These are phyloP conservation scores for Panurus biarmicus DNA, from an alignment of 2,113 vertebrate species.

Conservation along the genomic window DNA sequence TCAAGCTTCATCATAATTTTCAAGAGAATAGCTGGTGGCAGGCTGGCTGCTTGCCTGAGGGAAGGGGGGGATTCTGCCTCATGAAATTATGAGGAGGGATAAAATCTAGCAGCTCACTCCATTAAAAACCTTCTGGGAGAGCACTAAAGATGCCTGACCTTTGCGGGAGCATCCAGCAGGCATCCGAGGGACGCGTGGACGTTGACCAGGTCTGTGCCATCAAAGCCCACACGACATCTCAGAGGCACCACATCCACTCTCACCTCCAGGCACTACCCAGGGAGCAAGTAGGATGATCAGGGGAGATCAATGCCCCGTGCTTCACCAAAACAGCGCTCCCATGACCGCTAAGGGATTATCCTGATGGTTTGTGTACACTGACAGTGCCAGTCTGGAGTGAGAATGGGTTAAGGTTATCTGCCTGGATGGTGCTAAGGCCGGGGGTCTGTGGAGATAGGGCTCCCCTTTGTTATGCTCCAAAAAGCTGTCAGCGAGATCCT, in stretches of 20 bases:
- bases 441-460: rapidly evolving
- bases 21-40: conserved; percentile 53
- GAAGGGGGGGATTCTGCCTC: conserved; percentile 46
- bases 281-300: background rate
- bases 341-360: background rate
- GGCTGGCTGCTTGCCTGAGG: conserved; percentile 21
- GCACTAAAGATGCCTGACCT: conserved; percentile 26
- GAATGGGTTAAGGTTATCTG: background rate
- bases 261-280: background rate
- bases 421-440: background rate
- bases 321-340: background rate
- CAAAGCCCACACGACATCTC: background rate
- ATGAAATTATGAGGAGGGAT: conserved; percentile 51
- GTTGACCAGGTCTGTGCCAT: background rate
- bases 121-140: conserved; percentile 56
- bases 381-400: background rate
- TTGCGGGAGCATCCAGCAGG: conserved; percentile 1
- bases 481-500: background rate
- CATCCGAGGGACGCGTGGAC: background rate
- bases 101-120: conserved; percentile 30
- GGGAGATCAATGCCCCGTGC: rapidly evolving
- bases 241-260: background rate
- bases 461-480: background rate
- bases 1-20: conserved; percentile 47
- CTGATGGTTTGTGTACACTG: background rate